phyloP scores from a whole-genome alignment of 2,113 vertebrate species.

The Sterrhoptilus dennistouni region DNA sequence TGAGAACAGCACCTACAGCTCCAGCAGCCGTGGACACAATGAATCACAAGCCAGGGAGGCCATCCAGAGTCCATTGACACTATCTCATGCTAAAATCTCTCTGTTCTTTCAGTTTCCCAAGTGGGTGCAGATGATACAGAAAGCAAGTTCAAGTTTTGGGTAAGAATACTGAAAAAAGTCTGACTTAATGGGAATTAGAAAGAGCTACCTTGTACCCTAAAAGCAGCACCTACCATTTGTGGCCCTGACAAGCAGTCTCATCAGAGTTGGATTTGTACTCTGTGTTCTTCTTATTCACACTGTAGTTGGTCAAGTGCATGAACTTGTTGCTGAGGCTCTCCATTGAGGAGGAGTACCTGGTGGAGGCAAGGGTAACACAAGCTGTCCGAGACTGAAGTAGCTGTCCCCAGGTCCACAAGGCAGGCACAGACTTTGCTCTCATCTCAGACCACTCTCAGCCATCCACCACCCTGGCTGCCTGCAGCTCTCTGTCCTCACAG shows the following conservation, averaged over 20 bases:
- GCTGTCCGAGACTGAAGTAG: background rate
- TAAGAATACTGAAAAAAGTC: background rate
- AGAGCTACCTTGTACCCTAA: background rate
- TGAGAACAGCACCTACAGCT: background rate
- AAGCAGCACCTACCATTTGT: constrained; percentile 87
- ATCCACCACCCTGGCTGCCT: background rate
- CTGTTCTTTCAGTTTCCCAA: background rate
- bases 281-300: constrained; percentile 93
- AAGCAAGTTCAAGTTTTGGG: background rate
- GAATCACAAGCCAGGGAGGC: background rate
- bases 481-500: background rate
- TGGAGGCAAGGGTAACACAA: background rate
- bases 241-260: constrained; percentile 92
- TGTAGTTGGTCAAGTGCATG: constrained; percentile 98
- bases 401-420: background rate
- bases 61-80: background rate
- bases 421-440: background rate
- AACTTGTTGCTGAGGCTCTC: constrained; percentile 96
- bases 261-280: constrained; percentile 90
- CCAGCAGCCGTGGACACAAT: background rate
- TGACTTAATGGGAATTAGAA: background rate
- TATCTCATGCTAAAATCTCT: background rate
- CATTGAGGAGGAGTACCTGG: constrained; percentile 93
- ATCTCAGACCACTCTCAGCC: background rate
- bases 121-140: background rate